A percentile compares a stretch with the other conserved stretches of the same genome.
These are phyloP conservation scores for Phalera bucephala DNA, from an alignment of 2,888 invertebrate genomes.

Conservation along the genomic window DNA sequence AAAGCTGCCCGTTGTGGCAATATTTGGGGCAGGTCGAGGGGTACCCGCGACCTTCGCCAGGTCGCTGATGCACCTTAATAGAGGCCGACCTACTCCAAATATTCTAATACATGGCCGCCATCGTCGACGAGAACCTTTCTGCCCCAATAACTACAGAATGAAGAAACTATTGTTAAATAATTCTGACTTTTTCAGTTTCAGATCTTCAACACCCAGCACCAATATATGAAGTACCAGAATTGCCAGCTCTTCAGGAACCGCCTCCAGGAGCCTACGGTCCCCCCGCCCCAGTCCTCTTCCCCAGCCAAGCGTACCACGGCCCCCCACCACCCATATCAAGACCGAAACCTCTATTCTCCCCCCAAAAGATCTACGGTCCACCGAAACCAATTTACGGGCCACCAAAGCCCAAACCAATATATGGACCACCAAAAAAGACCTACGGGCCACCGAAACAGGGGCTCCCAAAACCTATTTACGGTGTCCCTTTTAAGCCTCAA, in stretches of 20 bases:
- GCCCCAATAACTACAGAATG: no score
- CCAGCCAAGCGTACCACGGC: conserved; percentile 68
- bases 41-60: no score
- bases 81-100: no score
- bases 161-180: no score
- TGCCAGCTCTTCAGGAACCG: conserved; percentile 52
- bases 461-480: conserved; percentile 37
- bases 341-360: conserved; percentile 53
- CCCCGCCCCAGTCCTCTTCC: conserved; percentile 73
- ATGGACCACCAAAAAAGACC: conserved; percentile 54
- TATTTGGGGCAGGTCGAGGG: no score
- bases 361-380: conserved; percentile 62
- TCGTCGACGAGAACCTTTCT: no score
- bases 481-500: conserved; percentile 59
- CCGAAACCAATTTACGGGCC: conserved; percentile 62
- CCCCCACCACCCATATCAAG: conserved; percentile 75
- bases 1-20: no score
- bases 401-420: conserved; percentile 58
- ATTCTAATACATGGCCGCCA: no score
- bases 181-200: conserved; percentile 48
- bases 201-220: conserved; percentile 76
- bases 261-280: conserved; percentile 75
- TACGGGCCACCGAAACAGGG: conserved; percentile 46
- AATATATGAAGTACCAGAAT: conserved; percentile 83
- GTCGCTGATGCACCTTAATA: no score